Evolutionary conservation across 2,888 invertebrate genomes (phyloP).

Genomic region (Cryptus viduatorius): DNA sequence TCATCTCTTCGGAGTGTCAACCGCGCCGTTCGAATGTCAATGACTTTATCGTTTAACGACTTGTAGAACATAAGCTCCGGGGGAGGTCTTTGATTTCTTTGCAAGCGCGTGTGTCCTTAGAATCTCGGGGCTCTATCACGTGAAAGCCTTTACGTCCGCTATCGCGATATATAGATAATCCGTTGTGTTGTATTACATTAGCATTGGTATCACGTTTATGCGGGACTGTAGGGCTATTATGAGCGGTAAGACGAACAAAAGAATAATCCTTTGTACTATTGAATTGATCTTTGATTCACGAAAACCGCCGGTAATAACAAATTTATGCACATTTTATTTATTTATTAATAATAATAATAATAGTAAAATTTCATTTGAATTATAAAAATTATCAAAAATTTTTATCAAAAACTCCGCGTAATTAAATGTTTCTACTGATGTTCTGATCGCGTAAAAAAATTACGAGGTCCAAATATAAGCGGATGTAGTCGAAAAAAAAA

Average conservation of each 20-base stretch:
- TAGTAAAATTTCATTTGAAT: no score
- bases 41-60: not conserved
- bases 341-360: no score
- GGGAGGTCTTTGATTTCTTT: conserved; percentile 34
- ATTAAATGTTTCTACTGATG: no score
- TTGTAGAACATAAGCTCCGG: not conserved
- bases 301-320: not conserved
- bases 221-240: conserved; percentile 1
- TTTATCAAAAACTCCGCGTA: no score
- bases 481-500: no score
- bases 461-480: no score
- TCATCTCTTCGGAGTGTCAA: not conserved
- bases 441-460: no score
- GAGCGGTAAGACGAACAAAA: not conserved
- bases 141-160: conserved; percentile 40
- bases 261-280: not conserved
- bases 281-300: not conserved
- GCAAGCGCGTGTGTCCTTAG: conserved; percentile 15
- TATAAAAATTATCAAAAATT: no score
- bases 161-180: not conserved
- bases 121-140: conserved; percentile 35
- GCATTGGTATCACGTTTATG: conserved; percentile 50
- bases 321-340: not conserved
- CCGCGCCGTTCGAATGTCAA: not conserved
- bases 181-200: conserved; percentile 36